A percentile compares a stretch with the other conserved stretches of the same genome.
These are phyloP conservation scores for Syngnathoides biaculeatus DNA, from an alignment of 2,113 vertebrate genomes.

Conservation along the genomic window DNA sequence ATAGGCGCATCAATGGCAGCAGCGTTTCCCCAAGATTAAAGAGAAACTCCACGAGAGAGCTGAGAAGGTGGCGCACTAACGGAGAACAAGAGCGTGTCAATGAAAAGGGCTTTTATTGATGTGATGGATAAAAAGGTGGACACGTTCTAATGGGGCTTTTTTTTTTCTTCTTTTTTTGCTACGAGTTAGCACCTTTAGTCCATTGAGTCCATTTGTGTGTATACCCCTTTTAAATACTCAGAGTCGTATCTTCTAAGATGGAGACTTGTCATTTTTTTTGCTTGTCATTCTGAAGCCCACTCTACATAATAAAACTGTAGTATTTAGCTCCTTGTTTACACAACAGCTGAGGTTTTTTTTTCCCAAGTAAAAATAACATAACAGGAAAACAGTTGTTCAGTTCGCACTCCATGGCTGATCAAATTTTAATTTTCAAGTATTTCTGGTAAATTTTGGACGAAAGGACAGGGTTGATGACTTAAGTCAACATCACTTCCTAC, in stretches of 20 bases:
- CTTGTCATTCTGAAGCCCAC: background rate
- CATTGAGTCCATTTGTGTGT: background rate
- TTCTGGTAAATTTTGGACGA: too few relatives aligned
- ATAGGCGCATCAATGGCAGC: slow-evolving; percentile 74
- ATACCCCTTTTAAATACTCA: background rate
- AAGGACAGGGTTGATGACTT: too few relatives aligned
- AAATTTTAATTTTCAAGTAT: too few relatives aligned
- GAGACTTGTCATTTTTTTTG: background rate
- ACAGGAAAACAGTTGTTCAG: too few relatives aligned
- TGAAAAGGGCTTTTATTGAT: slow-evolving; percentile 69
- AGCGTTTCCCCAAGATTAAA: slow-evolving; percentile 75
- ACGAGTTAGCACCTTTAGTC: background rate
- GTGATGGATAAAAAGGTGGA: slow-evolving; percentile 50
- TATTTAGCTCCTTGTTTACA: background rate
- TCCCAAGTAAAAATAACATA: too few relatives aligned
- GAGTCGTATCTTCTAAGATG: background rate
- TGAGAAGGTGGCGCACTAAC: slow-evolving; percentile 52
- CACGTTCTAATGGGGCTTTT: slow-evolving; percentile 12
- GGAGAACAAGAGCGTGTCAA: slow-evolving; percentile 45
- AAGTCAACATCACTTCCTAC: too few relatives aligned
- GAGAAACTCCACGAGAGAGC: slow-evolving; percentile 53
- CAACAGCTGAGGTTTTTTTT: too few relatives aligned
- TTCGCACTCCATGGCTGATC: too few relatives aligned
- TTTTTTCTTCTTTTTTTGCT: background rate
- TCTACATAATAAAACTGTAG: background rate